Evolutionary conservation across 64 coral and sea anemone species (phyloP), one percentile per base, ranked within the genome.

Genomic region (Pocillopora damicornis): DNA sequence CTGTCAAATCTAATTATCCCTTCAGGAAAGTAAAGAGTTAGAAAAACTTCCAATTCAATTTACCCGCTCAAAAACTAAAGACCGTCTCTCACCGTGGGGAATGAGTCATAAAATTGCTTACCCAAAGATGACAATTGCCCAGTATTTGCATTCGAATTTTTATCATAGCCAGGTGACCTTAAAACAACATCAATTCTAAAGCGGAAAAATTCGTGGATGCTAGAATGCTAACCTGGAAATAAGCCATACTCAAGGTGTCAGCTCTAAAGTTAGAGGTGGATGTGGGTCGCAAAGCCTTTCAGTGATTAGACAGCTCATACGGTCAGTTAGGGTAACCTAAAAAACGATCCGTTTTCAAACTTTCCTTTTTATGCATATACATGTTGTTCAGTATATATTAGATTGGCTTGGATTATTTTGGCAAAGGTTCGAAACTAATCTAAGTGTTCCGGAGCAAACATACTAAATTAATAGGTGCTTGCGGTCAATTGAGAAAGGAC

Each of bases 1-100:
- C 16, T 42, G 36, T 85, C 18, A 68, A 85, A 73, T 85, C 71
- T 58, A 85, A 85, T 85, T 72, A 85, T 22, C 65, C 37, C 37
- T 10, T 15, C 9, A 16, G 37, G 37, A 83, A 83, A 83, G 23
- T 17, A 12, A 15, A 73, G 81, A 85, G 72, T 85, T 85, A 71
- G 4, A 71, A 71, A 71, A 71, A 71, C 67, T 71, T 71, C 67
- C 67, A 71, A 71, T 71, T 71, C 20, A 68, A 85, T 72, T 85
- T 85, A 85, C 20, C 20, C 18, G 20, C 20, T 58, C 37, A 85
- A 56, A 84, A 59, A 58, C 67, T 71, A 10, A 23, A 22, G 20
- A 73, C 64, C 71, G 72, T 85, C 37, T 85, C 18, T 38, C 22
- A 22, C 37, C 18, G 30, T 20, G 65, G 26, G 18, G 15, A 20